A percentile compares a stretch with the other conserved stretches of the same genome.
These are phyloP conservation scores for Phymatocera aterrima DNA, from an alignment of 2,888 invertebrate genomes.

Conservation along the genomic window DNA sequence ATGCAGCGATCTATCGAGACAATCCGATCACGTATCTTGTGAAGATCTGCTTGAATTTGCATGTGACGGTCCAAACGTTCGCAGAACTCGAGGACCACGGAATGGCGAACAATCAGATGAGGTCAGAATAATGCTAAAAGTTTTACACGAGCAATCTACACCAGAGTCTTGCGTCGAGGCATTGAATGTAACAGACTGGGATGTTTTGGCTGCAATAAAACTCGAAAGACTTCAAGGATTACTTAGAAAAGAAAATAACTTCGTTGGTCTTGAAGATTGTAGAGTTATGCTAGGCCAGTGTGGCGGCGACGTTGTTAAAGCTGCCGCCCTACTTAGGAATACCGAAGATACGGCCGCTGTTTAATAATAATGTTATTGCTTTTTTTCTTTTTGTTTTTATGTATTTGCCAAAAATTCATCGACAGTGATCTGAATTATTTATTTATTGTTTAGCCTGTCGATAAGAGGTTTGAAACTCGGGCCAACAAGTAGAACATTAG, in stretches of 20 bases:
- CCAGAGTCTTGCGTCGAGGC: constrained; percentile 88
- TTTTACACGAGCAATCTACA: constrained; percentile 78
- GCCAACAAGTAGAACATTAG: not conserved
- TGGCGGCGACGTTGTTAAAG: constrained; percentile 71
- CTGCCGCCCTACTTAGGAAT: constrained; percentile 69
- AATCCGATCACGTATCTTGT: constrained; percentile 90
- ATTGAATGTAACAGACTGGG: constrained; percentile 90
- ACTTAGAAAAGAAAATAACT: constrained; percentile 69
- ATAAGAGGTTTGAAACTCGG: not conserved
- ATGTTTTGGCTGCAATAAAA: constrained; percentile 93
- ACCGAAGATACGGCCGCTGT: constrained; percentile 71
- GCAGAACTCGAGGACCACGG: constrained; percentile 86
- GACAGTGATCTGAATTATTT: constrained; percentile 13
- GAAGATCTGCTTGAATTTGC: constrained; percentile 94
- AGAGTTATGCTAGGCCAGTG: constrained; percentile 70
- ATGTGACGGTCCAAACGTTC: constrained; percentile 83
- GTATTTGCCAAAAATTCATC: not conserved
- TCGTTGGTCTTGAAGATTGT: constrained; percentile 69
- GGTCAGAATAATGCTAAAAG: constrained; percentile 93
- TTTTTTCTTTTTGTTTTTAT: not conserved
- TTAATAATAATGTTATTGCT: constrained; percentile 49
- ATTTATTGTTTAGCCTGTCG: constrained; percentile 27
- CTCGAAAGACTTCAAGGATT: constrained; percentile 80
- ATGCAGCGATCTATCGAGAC: constrained; percentile 63
- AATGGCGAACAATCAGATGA: constrained; percentile 89